Conservation (phyloP, 2,888 invertebrate species). For the Stenotaenia linearis region DNA sequence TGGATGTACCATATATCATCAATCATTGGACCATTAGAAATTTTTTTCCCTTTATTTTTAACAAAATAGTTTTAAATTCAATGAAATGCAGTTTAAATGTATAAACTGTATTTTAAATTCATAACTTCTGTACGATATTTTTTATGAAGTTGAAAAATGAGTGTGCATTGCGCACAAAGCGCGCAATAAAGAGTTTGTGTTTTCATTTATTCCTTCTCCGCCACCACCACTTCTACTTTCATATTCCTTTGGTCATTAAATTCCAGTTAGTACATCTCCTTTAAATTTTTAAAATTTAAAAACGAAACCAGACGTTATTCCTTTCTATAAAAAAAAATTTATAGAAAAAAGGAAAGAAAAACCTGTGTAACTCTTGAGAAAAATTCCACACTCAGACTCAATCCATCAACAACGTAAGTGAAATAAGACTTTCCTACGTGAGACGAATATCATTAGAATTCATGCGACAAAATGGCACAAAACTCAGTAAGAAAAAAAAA, state of each 20-base stretch:
- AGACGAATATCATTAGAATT: constrained; percentile 20
- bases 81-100: neutral
- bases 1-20: neutral
- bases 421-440: constrained; percentile 17
- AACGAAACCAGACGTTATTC: neutral
- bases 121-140: neutral
- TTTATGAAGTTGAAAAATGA: constrained; percentile 5
- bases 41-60: neutral
- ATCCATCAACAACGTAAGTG: constrained; percentile 23
- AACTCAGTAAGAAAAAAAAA: neutral
- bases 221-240: neutral
- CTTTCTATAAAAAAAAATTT: neutral
- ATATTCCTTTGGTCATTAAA: neutral
- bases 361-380: constrained; percentile 6
- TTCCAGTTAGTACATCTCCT: neutral
- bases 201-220: neutral
- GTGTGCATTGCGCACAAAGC: neutral
- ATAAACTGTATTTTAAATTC: neutral
- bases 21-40: neutral
- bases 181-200: constrained; percentile 6
- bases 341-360: neutral
- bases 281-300: neutral
- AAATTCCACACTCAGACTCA: constrained; percentile 21
- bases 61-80: neutral
- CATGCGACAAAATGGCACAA: constrained; percentile 15